Evolutionary conservation across 2,113 vertebrate species (phyloP), one percentile per base, ranked within the genome.

Genomic region (Penelope pileata): DNA sequence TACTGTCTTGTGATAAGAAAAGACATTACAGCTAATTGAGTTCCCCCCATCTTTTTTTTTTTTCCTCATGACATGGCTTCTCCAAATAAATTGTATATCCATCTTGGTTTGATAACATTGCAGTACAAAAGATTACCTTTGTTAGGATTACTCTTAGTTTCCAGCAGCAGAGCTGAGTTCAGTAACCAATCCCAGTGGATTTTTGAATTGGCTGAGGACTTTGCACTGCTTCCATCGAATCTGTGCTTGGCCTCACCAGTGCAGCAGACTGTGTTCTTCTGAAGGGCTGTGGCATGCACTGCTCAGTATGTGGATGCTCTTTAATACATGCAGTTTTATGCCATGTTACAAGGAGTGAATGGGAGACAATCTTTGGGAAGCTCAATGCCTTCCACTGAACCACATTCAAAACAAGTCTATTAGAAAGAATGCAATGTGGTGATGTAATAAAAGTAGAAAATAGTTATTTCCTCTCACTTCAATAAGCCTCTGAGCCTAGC

Each of bases 371-470:
- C 16, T 72, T 81, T 43, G 7, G 12, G 38, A 53, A 4, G 32
- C 8, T 68, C 66, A 48, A 2, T 69, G 26, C 17, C 16, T 63
- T 38, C 8, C 54, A n/a, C 4, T 77, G 22, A 8, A 34, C 6
- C 9, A 13, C 26, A 59, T 13, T 26, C 36, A 64, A 62, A 93
- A 79, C 5, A 59, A 34, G 60, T 60, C 19, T 59, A 9, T 77
- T 59, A 15, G 58, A 66, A 83, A 90, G 66, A 45, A 77, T 63
- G 15, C 15, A 64, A 22, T 77, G 77, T 22, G 21, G 2, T 48
- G 62, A 10, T 42, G 23, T n/a, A 68, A 53, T 30, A 79, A 86
- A 88, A 68, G 10, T 13, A 68, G n/a, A 67, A 93, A 93, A 75
- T 5, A 43, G 21, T 82, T 75, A 45, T 69, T 96, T 87, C 7